phyloP scores from a whole-genome alignment of 2,797 vertebrate genomes.

The Amblyraja radiata region DNA sequence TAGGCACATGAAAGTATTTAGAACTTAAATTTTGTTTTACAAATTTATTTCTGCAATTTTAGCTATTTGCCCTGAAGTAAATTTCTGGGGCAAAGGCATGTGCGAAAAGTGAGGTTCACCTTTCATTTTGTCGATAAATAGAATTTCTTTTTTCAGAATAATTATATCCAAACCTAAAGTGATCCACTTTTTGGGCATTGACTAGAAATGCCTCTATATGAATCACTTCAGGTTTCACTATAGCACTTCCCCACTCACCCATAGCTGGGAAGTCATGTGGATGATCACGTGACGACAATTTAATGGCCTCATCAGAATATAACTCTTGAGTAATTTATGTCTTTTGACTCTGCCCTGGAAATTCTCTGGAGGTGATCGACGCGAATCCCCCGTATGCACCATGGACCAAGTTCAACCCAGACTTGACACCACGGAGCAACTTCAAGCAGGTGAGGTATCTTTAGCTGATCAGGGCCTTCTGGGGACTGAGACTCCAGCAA shows the following conservation, averaged over 20 bases:
- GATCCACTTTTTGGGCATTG: not conserved
- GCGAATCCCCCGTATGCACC: conserved; percentile 23
- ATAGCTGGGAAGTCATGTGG: not conserved
- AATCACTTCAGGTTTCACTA: conserved; percentile 21
- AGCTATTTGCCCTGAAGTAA: not conserved
- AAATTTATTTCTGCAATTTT: not conserved
- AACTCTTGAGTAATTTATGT: conserved; percentile 37
- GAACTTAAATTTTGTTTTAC: not conserved
- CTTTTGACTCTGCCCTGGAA: conserved; percentile 35
- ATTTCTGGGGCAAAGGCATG: not conserved
- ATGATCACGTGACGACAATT: conserved; percentile 31
- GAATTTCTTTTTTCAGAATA: not conserved
- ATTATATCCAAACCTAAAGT: not conserved
- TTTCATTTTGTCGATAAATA: not conserved
- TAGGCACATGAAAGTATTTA: not conserved
- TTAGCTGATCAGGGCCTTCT: conserved; percentile 6
- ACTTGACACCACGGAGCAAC: conserved; percentile 35
- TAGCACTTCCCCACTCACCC: not conserved
- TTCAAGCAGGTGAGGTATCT: conserved; percentile 38
- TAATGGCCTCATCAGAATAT: conserved; percentile 27
- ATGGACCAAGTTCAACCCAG: conserved; percentile 35
- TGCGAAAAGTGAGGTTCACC: not conserved
- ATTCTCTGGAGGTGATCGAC: conserved; percentile 33
- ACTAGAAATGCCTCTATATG: not conserved
- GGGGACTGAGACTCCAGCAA: conserved; percentile 1